Conservation (phyloP, 2,888 invertebrate genomes). For the Drosophila austrosaltans region DNA sequence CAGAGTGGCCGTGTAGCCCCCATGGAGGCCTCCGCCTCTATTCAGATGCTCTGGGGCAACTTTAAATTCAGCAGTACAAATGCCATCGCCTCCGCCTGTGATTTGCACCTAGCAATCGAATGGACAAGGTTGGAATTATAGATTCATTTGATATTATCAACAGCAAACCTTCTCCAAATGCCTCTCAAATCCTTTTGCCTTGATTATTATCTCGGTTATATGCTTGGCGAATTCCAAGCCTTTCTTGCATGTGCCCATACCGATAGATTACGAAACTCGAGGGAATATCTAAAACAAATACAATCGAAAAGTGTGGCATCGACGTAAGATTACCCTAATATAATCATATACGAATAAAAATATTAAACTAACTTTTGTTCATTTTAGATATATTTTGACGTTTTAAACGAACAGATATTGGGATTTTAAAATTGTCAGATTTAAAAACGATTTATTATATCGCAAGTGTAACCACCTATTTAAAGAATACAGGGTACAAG, state of each 20-base stretch:
- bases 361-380: no score
- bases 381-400: no score
- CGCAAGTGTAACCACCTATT: background rate
- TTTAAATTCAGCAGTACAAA: slow-evolving; percentile 89
- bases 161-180: slow-evolving; percentile 84
- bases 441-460: background rate
- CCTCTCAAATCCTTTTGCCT: slow-evolving; percentile 83
- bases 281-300: slow-evolving; percentile 10
- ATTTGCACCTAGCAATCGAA: slow-evolving; percentile 68
- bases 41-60: slow-evolving; percentile 90
- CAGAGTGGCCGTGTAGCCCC: slow-evolving; percentile 92
- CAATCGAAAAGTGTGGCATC: background rate
- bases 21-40: slow-evolving; percentile 90
- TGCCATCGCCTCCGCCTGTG: slow-evolving; percentile 87
- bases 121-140: background rate
- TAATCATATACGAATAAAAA: no score
- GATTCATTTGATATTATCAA: background rate
- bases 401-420: no score
- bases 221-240: slow-evolving; percentile 83
- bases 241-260: slow-evolving; percentile 77
- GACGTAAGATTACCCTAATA: background rate
- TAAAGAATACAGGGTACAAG: background rate
- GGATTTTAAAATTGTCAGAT: no score
- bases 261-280: slow-evolving; percentile 41
- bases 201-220: slow-evolving; percentile 80